phyloP scores from a whole-genome alignment of 2,113 vertebrate genomes.

The Cisticola juncidis region DNA sequence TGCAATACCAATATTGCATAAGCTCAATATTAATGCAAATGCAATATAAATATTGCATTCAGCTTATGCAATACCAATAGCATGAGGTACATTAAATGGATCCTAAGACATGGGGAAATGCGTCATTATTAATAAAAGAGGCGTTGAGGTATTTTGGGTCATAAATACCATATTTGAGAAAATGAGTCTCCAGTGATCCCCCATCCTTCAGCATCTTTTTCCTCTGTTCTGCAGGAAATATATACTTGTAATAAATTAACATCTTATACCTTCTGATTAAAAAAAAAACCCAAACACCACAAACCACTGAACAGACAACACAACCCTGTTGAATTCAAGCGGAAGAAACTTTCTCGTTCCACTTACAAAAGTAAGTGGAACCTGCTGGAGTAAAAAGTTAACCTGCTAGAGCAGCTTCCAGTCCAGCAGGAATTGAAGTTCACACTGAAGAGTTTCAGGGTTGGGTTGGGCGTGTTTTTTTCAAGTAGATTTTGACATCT shows the following conservation, averaged over 20 bases:
- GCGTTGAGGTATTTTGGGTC: background rate
- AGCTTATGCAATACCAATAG: background rate
- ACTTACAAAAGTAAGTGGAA: background rate
- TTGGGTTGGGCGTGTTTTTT: background rate
- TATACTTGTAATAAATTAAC: background rate
- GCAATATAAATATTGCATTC: constrained; percentile 5
- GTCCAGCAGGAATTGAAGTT: background rate
- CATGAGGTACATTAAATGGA: background rate
- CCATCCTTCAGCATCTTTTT: background rate
- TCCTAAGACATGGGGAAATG: background rate
- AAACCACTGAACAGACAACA: background rate
- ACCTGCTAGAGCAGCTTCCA: background rate
- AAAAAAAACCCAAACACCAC: background rate
- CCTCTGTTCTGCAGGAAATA: background rate
- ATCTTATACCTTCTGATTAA: background rate
- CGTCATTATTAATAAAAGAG: background rate
- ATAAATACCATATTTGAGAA: background rate
- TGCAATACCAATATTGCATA: background rate
- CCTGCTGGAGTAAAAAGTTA: no score
- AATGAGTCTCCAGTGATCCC: background rate
- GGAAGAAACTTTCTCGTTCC: background rate
- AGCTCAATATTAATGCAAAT: background rate
- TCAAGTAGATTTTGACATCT: background rate
- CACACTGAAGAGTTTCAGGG: background rate
- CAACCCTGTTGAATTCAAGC: background rate